Base-by-base conservation (phyloP, 2,888 invertebrate genomes). In the Phengaris arion region DNA sequence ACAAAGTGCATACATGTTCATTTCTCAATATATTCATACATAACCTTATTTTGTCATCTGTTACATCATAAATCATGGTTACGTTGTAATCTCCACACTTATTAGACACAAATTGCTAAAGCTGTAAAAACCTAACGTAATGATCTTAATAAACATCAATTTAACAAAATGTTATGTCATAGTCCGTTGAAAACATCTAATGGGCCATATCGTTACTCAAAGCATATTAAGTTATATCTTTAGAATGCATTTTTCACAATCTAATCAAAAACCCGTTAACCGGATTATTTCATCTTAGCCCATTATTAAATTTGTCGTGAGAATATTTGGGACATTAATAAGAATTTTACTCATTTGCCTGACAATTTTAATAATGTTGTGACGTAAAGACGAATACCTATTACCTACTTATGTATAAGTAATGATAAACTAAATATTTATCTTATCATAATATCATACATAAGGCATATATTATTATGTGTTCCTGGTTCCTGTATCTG, bases 311-410 rank as follows among this genome's bases (percentile, higher is more conserved):
- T 70, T 45, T 51, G 48, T 48, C 70, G 52, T 72, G 72, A 72
- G 72, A 72, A 35, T 72, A 35, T 72, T 72, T 54, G 15, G 52
- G 72, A 72, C 72, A 72, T 72, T 72, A 72, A 54, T 54, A 72
- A 72, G 72, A 72, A 13, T 72, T 72, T 64, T 72, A 12, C 52
- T 22, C 35, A 52, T 52, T 54, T 10, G 52, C 35, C 52, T 72
- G 72, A 72, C 72, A 72, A 72, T 52, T 72, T 54, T 52, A 72
- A 72, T 54, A 54, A 52, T 72, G 52, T 72, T 72, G 52, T 72
- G 52, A 22, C 13, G 12, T 54, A 35, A 54, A 70, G 15, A 69
- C 13, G n/a, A 69, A 64, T 64, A 64, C 35, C 35, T 35, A 35
- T 35, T 35, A 35, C 35, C 35, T 35, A 35, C 35, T 45, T 35